phyloP scores from a whole-genome alignment of 2,888 invertebrate species.

The Esperia sulphurella region DNA sequence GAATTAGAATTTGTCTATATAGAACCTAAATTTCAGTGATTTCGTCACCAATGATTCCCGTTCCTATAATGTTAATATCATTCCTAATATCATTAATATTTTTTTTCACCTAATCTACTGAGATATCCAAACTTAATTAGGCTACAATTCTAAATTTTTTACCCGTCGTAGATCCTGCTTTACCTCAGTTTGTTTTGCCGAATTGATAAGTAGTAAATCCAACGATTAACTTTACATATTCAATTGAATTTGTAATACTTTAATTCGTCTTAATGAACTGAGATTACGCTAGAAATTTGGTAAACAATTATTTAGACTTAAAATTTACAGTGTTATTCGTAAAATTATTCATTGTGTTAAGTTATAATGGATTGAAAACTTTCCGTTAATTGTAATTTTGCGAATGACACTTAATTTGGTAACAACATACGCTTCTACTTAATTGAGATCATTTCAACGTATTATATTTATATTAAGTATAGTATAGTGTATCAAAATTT shows the following conservation, averaged over 20 bases:
- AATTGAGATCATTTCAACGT: constrained; percentile 70
- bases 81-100: constrained; percentile 44
- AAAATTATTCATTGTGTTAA: constrained; percentile 28
- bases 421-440: constrained; percentile 75
- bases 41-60: constrained; percentile 71
- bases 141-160: constrained; percentile 12
- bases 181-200: constrained; percentile 50
- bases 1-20: constrained; percentile 50
- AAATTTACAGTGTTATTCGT: constrained; percentile 36
- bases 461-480: constrained; percentile 76
- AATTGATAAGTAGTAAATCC: constrained; percentile 20
- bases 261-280: constrained; percentile 48
- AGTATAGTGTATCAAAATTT: constrained; percentile 66
- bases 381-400: constrained; percentile 37
- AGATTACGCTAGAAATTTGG: constrained; percentile 45
- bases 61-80: constrained; percentile 64
- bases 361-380: constrained; percentile 7
- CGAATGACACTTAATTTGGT: constrained; percentile 44
- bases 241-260: background rate
- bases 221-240: background rate
- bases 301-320: constrained; percentile 47
- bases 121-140: constrained; percentile 22
- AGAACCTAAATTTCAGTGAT: constrained; percentile 73
- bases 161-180: constrained; percentile 37
- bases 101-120: constrained; percentile 69